Base-by-base conservation (phyloP, 1,140 invertebrate species). In the Ridgeia piscesae region DNA sequence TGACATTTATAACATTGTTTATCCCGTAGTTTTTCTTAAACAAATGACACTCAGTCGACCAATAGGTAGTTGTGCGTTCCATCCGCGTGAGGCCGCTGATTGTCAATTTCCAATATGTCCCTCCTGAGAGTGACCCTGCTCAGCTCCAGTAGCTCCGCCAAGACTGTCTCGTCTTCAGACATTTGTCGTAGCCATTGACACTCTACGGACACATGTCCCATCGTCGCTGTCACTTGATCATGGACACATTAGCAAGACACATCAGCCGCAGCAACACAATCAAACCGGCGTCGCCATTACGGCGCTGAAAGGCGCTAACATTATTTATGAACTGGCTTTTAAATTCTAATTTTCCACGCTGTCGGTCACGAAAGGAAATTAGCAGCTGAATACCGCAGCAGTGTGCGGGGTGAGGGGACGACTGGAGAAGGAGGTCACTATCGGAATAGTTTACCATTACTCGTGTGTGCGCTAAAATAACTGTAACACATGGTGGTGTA, bases 261-360 rank as follows among this genome's bases (percentile, higher is more conserved):
- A 77, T 77, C 58, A 77, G 58, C 58, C 58, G 58, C 58, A 31
- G 14, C 58, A 77, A 77, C 58, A 77, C 58, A 77, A 77, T 77
- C 11, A 77, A 77, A 77, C 58, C 8, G 17, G 8, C 58, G 27
- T 77, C 58, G 58, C 58, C 58, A 77, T 77, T 77, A 77, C 58
- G 58, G 11, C 58, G 27, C 11, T 77, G 58, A 77, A 77, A 77
- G 58, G 27, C 58, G 58, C 58, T 31, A 77, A 77, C 58, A 77
- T 77, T 21, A 77, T 77, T 77, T 77, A 77, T 77, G 58, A 77
- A 77, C 58, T 77, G 58, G 58, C 58, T 77, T 77, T 77, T 77
- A 77, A 77, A 77, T 77, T 77, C 58, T 77, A 77, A 77, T 77
- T 77, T 77, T 77, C 58, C 58, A 77, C 58, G 58, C 58, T 77